Conservation (phyloP, 1,140 invertebrate genomes). For the Caenorhabditis briggsae region DNA sequence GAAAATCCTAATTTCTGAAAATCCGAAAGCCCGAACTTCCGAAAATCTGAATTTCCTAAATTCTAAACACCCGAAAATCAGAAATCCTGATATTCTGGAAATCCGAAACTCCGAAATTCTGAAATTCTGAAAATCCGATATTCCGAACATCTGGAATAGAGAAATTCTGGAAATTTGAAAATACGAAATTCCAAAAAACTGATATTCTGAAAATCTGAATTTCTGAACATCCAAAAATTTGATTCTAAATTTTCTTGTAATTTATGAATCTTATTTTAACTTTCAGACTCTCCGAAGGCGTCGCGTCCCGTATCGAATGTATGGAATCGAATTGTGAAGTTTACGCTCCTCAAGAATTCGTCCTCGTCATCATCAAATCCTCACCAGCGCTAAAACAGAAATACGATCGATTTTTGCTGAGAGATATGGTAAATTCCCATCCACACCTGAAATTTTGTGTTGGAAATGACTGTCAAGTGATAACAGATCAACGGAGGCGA, state of each 20-base stretch:
- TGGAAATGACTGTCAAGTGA: conserved; percentile 87
- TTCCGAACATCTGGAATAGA: too few relatives aligned
- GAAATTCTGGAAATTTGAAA: too few relatives aligned
- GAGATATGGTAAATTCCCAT: conserved; percentile 89
- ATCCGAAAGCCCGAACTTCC: too few relatives aligned
- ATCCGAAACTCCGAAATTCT: too few relatives aligned
- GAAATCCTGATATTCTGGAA: too few relatives aligned
- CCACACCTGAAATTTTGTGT: conserved; percentile 87
- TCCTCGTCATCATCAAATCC: conserved; percentile 84
- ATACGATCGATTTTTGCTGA: conserved; percentile 94
- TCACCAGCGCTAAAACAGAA: conserved; percentile 83
- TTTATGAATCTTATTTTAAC: neutral
- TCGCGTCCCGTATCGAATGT: conserved; percentile 85
- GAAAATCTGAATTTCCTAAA: too few relatives aligned
- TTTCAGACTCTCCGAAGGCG: conserved; percentile 63
- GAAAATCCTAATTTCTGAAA: too few relatives aligned
- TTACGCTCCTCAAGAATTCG: conserved; percentile 93
- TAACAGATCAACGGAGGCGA: conserved; percentile 84
- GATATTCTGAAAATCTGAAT: neutral
- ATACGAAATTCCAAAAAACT: neutral
- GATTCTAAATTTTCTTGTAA: neutral
- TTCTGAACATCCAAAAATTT: too few relatives aligned
- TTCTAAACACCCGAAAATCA: too few relatives aligned
- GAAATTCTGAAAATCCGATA: too few relatives aligned
- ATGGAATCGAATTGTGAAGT: conserved; percentile 94